A percentile compares a stretch with the other conserved stretches of the same genome.
phyloP scores from a whole-genome alignment of 2,113 vertebrate species.

The Ondatra zibethicus region DNA sequence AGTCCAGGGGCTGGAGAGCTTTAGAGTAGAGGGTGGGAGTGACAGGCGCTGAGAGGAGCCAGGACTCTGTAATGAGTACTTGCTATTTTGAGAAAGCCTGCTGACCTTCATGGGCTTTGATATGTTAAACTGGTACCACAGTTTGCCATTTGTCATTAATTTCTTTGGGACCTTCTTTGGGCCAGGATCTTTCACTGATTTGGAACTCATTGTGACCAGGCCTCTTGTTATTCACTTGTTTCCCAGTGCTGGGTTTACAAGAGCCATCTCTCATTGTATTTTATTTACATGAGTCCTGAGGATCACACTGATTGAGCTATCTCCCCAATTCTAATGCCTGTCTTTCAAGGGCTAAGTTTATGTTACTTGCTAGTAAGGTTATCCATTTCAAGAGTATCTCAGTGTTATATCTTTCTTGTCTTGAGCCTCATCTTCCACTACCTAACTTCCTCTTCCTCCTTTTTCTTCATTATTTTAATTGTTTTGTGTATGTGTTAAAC shows the following conservation, averaged over 20 bases:
- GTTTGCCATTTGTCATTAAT: neutral
- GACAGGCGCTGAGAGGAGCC: neutral
- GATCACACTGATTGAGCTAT: neutral
- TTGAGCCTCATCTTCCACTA: neutral
- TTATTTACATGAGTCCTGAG: no score
- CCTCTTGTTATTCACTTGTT: no score
- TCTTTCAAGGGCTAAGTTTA: neutral
- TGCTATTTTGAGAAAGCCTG: neutral
- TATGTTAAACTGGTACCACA: neutral
- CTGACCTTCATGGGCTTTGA: neutral
- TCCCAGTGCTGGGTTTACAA: no score
- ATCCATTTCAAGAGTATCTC: neutral
- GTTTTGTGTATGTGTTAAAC: neutral
- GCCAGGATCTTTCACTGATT: neutral
- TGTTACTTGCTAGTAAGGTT: neutral
- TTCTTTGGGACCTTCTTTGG: neutral
- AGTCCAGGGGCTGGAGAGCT: fast-evolving
- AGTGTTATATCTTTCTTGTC: neutral
- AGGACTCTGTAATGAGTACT: neutral
- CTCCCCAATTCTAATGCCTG: neutral
- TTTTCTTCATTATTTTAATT: neutral
- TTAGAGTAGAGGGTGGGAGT: neutral
- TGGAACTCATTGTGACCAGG: neutral
- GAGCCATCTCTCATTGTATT: no score
- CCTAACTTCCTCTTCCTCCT: no score